Evolutionary conservation across 1,140 invertebrate genomes (phyloP), one percentile per base, ranked within the genome.

Genomic region (Thaumatotibia leucotreta): DNA sequence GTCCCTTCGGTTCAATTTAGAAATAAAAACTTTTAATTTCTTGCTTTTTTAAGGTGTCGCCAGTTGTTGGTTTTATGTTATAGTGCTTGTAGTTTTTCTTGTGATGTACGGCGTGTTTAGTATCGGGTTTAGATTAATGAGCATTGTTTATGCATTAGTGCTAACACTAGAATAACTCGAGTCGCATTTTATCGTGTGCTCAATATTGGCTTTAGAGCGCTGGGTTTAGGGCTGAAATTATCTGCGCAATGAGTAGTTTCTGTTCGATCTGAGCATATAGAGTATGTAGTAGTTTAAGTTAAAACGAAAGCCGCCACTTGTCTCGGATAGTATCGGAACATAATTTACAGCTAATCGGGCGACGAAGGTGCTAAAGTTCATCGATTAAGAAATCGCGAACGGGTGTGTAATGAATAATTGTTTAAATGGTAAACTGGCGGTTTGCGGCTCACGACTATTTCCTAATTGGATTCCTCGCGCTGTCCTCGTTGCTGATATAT

Each of bases 11-110:
- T 29, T 58, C 24, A 17, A 29, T 14, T 58, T 58, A 20, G 29
- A 27, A 52, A 52, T 52, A 52, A 52, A 27, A 58, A 58, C 52
- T 58, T 22, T 54, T 58, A 58, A 58, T 58, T 58, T 58, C 52
- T 58, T 58, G 14, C 29, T 58, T 29, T 27, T 27, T 58, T n/a
- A 27, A 58, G 52, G 4, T 10, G n/a, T n/a, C n/a, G n/a, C n/a
- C n/a, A n/a, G n/a, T 31, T 14, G 39, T 49, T 49, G 27, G 39
- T 45, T 17, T 20, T 20, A 45, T 45, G 39, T 45, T 20, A 27
- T 20, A 58, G 52, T 27, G 10, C 23, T 58, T 58, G 39, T 9
- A 45, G 39, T 45, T 58, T 58, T 14, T 27, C 23, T 14, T 27
- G 52, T 58, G 52, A 58, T 58, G 0, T 54, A 54, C 50, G 22